Evolutionary conservation across 2,888 invertebrate genomes (phyloP).

Genomic region (Andrena chrysosceles): DNA sequence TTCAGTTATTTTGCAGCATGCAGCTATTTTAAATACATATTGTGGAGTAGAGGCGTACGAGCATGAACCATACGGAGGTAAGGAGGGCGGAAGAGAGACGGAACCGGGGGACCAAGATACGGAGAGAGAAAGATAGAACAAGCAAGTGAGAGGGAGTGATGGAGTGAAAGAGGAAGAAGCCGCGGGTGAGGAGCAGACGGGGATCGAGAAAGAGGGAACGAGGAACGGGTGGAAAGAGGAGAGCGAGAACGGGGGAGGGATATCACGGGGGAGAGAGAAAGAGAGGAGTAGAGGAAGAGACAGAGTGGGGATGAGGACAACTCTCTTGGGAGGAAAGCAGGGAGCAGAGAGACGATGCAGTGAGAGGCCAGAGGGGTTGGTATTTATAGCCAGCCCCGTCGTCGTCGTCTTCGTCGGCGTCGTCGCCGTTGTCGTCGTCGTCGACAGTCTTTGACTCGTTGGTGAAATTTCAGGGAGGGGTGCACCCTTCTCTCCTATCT

Average conservation of each 20-base stretch:
- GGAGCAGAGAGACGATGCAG: conserved; percentile 35
- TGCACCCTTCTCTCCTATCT: conserved; percentile 60
- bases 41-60: conserved; percentile 71
- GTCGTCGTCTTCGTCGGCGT: conserved; percentile 55
- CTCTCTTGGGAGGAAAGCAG: conserved; percentile 51
- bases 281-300: conserved; percentile 24
- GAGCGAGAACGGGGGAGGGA: conserved; percentile 20
- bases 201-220: conserved; percentile 26
- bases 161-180: conserved; percentile 34
- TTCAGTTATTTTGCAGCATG: conserved; percentile 81
- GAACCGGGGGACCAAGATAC: conserved; percentile 18
- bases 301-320: conserved; percentile 54
- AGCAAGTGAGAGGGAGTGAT: conserved; percentile 44
- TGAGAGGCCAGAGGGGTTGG: conserved; percentile 70
- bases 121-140: conserved; percentile 18
- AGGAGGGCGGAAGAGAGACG: conserved; percentile 57
- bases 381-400: conserved; percentile 74
- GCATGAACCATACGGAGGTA: conserved; percentile 66
- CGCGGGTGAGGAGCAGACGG: conserved; percentile 9
- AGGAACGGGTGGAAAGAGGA: conserved; percentile 30
- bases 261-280: conserved; percentile 2
- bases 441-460: conserved; percentile 72
- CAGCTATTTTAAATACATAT: conserved; percentile 82
- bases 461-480: conserved; percentile 73
- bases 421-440: conserved; percentile 58